Conservation (phyloP, 2,797 vertebrate genomes). For the Cossypha niveicapilla region DNA sequence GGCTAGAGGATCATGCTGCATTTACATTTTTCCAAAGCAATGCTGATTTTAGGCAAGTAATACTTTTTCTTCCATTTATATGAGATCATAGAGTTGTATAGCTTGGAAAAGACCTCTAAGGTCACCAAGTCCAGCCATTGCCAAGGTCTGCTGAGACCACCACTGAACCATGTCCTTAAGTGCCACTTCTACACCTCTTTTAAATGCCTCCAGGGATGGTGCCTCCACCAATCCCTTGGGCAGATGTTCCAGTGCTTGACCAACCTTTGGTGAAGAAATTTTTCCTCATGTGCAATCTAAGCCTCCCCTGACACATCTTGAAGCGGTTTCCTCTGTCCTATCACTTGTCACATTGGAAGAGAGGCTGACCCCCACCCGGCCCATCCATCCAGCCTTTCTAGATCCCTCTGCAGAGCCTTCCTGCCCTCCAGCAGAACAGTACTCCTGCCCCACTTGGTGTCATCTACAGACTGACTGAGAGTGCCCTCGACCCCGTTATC, state of each 20-base stretch:
- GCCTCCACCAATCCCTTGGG: background rate
- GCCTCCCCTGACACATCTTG: background rate
- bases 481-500: background rate
- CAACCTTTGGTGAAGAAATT: background rate
- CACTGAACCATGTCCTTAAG: background rate
- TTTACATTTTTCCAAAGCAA: background rate
- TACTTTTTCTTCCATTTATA: background rate
- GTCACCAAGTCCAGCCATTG: background rate
- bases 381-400: rapidly evolving
- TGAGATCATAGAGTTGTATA: background rate
- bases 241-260: background rate
- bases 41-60: background rate
- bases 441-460: background rate
- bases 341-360: background rate
- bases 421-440: background rate
- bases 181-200: background rate
- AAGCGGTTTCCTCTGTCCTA: background rate
- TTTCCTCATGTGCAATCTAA: background rate
- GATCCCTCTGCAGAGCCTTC: background rate
- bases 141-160: background rate
- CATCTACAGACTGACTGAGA: background rate
- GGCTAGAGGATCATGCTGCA: background rate
- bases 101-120: background rate
- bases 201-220: background rate
- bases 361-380: background rate